Percentiles rank a stretch among this genome's conserved stretches.
These are phyloP conservation scores for Asbolus verrucosus DNA, from an alignment of 1,140 invertebrate species.

Conservation along the genomic window DNA sequence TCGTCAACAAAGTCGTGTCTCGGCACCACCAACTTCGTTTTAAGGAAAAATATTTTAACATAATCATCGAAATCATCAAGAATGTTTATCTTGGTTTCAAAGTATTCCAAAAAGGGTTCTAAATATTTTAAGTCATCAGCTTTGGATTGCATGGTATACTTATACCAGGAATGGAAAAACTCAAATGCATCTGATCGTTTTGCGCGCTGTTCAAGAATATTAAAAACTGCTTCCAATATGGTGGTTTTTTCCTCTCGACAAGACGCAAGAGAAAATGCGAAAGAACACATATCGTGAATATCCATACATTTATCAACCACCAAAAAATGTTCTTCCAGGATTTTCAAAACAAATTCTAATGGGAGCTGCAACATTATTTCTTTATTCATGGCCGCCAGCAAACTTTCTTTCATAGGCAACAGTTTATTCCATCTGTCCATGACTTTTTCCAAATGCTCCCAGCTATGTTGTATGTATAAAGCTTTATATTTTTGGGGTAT, in stretches of 20 bases:
- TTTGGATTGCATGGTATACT: not conserved
- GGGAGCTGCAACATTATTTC: not conserved
- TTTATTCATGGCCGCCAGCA: not conserved
- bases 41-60: conserved; percentile 7
- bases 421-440: conserved; percentile 4
- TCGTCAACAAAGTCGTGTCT: not conserved
- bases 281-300: not conserved
- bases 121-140: not conserved
- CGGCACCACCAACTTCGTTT: not conserved
- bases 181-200: not conserved
- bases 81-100: not conserved
- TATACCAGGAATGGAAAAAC: not conserved
- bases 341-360: not conserved
- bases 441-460: conserved; percentile 7
- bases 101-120: not conserved
- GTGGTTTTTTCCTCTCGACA: not conserved
- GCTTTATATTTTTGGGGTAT: not conserved
- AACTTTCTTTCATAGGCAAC: not conserved
- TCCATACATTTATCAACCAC: not conserved
- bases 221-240: not conserved
- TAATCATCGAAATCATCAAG: conserved; percentile 3
- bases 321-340: not conserved
- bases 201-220: not conserved
- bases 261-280: not conserved
- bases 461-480: not conserved